Evolutionary conservation across 2,113 vertebrate genomes (phyloP), one percentile per base, ranked within the genome.

Genomic region (Pachyramphus minor): DNA sequence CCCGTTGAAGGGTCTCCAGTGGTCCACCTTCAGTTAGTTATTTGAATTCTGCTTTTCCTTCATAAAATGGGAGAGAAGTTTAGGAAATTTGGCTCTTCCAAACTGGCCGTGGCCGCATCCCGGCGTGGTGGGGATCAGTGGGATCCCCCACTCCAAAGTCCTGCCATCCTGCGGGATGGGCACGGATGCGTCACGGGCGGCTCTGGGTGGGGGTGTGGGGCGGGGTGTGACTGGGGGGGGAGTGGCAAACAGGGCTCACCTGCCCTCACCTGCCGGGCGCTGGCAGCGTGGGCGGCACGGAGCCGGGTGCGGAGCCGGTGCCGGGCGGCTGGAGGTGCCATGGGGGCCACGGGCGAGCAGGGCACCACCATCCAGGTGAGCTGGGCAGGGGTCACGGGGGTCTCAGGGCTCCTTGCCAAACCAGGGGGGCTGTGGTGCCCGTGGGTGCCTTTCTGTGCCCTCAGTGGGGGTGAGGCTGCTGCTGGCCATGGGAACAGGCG

Each of bases 51-150:
- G 8, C 49, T 80, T 71, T 37, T 8, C 11, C 20, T 19, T 10
- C 22, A 12, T 35, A 25, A 74, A 90, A 14, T 8, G 8, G 28
- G 9, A 31, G 37, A 89, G 11, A 55, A 58, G 19, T 82, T n/a
- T 2, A 18, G 52, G 59, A 7, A 2, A 0, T 62, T 15, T 5
- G 3, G 31, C 58, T 33, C 30, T 79, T 41, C 50, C 30, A 11
- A 11, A 41, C 8, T 13, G 73, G 49, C 55, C 0, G 0, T 2
- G 14, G 78, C 55, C 42, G 4, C 42, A 7, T 33, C 53, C 56
- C 1, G 2, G 20, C 41, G 0, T 7, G 9, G 4, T 0, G 0
- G 44, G 93, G 81, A 81, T 19, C 8, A 0, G 3, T 3, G 67
- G 33, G 81, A 84, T 37, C 27, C 84, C 49, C 58, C 0, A 1